Base-by-base conservation (phyloP, 2,113 vertebrate genomes). In the Neoarius graeffei region DNA sequence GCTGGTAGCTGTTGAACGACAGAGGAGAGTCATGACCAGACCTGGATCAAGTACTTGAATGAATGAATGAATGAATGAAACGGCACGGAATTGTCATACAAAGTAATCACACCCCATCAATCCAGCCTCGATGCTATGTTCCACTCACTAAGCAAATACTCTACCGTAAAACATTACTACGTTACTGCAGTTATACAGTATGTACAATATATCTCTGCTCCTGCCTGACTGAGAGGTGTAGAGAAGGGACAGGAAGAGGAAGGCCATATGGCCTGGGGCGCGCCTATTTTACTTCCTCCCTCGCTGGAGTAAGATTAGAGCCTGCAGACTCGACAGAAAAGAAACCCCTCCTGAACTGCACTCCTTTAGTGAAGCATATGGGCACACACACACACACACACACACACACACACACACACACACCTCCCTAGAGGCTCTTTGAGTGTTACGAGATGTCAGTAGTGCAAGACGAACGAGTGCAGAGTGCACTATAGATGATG, bases 361-460 rank as follows among this genome's bases (percentile, higher is more conserved):
- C 59, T 90, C 73, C 89, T 81, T 87, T 84, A 85, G 81, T 54
- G 74, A 20, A 87, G 84, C 89, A 90, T 69, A 89, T 90, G 89
- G 84, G 66, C 85, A 15, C 83, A 69, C 66, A 88, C 82, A 80
- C 82, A 88, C 76, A 59, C 74, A 62, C 52, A 83, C 87, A 64
- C 69, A 35, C 67, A 42, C 71, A 85, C 85, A 66, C 85, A 74
- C 85, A 64, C 85, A 85, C 84, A 56, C 81, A 85, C 84, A 79
- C n/a, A 83, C 66, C 56, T 85, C 79, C 88, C 89, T 66, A 74
- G 83, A 88, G 57, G 73, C 59, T 59, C 84, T 85, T 82, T 85
- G 89, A 91, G 90, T 83, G 91, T 94, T 93, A 93, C 88, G 91
- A 94, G 93, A 93, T 95, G 94, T 91, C 69, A 92, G 92, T 89